These are phyloP conservation scores for Drosophila subsilvestris DNA, from an alignment of 2,888 invertebrate species.

Conservation along the genomic window DNA sequence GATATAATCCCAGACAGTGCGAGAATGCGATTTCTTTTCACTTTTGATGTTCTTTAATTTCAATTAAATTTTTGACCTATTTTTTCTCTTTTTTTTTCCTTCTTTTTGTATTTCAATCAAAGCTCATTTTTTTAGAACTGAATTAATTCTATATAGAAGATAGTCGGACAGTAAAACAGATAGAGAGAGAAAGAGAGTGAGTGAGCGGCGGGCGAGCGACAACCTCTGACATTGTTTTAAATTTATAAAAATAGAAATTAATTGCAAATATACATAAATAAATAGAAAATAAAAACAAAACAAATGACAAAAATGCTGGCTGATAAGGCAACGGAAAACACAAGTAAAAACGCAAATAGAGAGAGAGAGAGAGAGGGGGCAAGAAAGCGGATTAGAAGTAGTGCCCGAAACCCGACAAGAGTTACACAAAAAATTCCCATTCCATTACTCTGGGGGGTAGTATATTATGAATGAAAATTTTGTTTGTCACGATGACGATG, in stretches of 20 bases:
- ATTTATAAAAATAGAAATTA: slow-evolving; percentile 21
- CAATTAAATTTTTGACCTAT: background rate
- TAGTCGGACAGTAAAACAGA: background rate
- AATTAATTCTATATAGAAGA: background rate
- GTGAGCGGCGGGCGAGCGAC: background rate
- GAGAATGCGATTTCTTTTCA: slow-evolving; percentile 4
- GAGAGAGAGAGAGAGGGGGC: background rate
- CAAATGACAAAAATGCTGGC: background rate
- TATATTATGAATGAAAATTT: background rate
- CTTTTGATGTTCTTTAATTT: background rate
- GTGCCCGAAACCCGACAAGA: background rate
- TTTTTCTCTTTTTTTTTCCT: background rate
- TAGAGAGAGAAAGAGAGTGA: background rate
- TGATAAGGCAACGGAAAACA: background rate
- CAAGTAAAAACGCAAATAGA: background rate
- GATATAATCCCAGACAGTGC: slow-evolving; percentile 5
- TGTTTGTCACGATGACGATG: background rate
- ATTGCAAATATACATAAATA: slow-evolving; percentile 12
- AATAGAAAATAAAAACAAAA: background rate
- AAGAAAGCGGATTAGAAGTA: background rate
- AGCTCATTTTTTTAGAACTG: background rate
- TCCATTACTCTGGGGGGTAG: background rate
- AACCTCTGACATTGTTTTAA: background rate
- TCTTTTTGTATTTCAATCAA: background rate
- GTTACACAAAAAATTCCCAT: background rate